phyloP scores from a whole-genome alignment of 2,797 vertebrate species.

The Jordanella pulchra region DNA sequence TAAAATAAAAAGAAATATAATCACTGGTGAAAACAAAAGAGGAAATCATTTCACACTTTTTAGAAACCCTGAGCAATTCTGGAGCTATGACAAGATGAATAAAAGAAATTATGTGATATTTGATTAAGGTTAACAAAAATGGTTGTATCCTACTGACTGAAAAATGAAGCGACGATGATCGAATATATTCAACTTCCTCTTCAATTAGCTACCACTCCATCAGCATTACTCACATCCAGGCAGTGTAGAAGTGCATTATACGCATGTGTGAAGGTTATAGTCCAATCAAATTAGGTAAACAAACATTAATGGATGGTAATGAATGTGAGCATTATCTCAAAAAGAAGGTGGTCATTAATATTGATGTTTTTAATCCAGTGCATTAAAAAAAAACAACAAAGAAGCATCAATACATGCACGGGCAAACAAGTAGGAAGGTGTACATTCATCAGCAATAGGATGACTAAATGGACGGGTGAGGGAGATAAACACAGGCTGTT shows the following conservation, averaged over 20 bases:
- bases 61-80: conserved; percentile 62
- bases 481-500: conserved; percentile 56
- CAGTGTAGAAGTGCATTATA: not conserved
- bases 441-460: conserved; percentile 58
- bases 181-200: conserved; percentile 31
- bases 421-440: conserved; percentile 43
- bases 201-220: conserved; percentile 33
- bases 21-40: conserved; percentile 8
- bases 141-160: conserved; percentile 29
- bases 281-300: conserved; percentile 68
- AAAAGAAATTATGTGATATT: conserved; percentile 50
- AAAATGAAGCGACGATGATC: conserved; percentile 23
- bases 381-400: conserved; percentile 35
- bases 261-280: conserved; percentile 54
- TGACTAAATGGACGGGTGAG: conserved; percentile 54
- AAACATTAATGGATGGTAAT: conserved; percentile 72
- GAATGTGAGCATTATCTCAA: conserved; percentile 63
- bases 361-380: conserved; percentile 50
- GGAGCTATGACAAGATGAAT: conserved; percentile 49
- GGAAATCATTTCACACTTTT: conserved; percentile 35
- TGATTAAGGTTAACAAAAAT: conserved; percentile 34
- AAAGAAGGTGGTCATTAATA: conserved; percentile 66
- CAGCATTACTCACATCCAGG: conserved; percentile 34
- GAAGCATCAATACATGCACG: conserved; percentile 62
- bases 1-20: conserved; percentile 26